These are phyloP conservation scores for Lynx canadensis DNA, from an alignment of 2,113 vertebrate genomes.

Conservation along the genomic window DNA sequence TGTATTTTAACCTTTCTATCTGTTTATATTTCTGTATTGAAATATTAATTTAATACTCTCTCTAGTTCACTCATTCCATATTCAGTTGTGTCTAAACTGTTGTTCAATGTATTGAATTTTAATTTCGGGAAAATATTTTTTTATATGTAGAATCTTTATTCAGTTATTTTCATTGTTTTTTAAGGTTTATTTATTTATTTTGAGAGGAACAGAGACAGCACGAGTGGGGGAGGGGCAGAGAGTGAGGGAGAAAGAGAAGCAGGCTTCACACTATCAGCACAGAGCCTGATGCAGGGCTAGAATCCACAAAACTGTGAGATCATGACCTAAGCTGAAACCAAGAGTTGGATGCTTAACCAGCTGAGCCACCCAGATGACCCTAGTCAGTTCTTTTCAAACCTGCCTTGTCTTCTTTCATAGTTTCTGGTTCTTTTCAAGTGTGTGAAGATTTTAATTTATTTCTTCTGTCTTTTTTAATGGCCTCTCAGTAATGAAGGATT, in stretches of 20 bases:
- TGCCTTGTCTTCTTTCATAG: background rate
- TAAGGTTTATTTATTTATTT: background rate
- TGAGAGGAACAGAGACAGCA: background rate
- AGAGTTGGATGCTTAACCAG: background rate
- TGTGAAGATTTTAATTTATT: background rate
- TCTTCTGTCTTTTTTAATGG: background rate
- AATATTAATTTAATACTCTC: background rate
- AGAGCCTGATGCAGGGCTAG: too few species aligned
- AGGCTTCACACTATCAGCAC: background rate
- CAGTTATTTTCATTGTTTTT: background rate
- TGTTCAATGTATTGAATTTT: background rate
- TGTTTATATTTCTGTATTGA: background rate
- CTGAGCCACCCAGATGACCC: background rate
- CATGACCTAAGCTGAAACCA: background rate
- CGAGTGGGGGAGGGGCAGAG: background rate
- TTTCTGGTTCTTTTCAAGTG: background rate
- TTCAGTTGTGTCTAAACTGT: background rate
- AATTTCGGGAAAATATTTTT: slow-evolving; percentile 1
- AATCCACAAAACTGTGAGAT: background rate
- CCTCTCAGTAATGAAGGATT: background rate
- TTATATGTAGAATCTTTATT: background rate
- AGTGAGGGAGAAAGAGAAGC: background rate
- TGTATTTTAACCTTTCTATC: slow-evolving; percentile 1
- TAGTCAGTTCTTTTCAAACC: background rate
- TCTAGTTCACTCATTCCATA: background rate